Evolutionary conservation across 2,797 vertebrate genomes (phyloP).

Genomic region (Neosilurus hyrtlii): DNA sequence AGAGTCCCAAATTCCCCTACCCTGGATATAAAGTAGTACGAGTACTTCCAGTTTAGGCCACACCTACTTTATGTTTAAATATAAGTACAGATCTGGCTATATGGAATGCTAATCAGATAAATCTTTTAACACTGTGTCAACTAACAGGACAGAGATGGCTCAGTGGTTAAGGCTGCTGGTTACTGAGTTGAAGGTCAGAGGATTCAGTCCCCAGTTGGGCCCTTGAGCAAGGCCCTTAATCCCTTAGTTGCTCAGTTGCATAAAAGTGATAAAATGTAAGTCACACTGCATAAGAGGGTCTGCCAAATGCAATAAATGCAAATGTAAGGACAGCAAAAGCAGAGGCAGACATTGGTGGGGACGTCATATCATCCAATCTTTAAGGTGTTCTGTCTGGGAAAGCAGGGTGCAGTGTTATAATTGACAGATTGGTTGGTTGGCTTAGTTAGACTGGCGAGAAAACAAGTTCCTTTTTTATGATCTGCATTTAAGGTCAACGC

Average conservation of each 20-base stretch:
- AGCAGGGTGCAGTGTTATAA: neutral
- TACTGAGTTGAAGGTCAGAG: no score
- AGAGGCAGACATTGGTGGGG: neutral
- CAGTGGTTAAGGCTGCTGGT: no score
- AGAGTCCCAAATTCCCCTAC: no score
- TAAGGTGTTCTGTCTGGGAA: neutral
- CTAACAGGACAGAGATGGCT: no score
- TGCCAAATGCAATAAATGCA: no score
- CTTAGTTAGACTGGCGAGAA: conserved; percentile 29
- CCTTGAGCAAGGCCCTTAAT: no score
- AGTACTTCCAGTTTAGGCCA: neutral
- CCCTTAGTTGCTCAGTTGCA: no score
- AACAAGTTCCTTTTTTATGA: conserved; percentile 30
- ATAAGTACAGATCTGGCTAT: neutral
- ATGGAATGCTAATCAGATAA: neutral
- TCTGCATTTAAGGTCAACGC: conserved; percentile 26
- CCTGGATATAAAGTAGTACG: no score
- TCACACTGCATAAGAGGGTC: no score
- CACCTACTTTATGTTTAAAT: neutral
- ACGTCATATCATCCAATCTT: neutral
- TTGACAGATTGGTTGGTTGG: conserved; percentile 14
- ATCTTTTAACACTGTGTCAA: no score
- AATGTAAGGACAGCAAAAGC: neutral
- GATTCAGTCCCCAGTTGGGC: no score
- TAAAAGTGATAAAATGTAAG: no score